Base-by-base conservation (phyloP, 2,113 vertebrate genomes). In the human (Homo sapiens) region DNA sequence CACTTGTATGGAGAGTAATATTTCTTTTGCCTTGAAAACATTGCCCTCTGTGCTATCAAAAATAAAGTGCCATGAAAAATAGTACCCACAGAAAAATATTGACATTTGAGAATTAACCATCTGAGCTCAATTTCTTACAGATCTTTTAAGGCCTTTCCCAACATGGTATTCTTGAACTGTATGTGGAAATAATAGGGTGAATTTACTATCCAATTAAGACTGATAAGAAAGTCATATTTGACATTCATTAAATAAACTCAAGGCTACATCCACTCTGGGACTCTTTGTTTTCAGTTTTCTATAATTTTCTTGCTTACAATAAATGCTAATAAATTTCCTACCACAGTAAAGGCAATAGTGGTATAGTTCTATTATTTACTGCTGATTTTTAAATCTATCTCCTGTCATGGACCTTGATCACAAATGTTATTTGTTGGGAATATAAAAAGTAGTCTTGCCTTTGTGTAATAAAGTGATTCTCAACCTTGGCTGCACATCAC, bases 201-300 rank as follows among this genome's bases (percentile, higher is more conserved):
- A 97, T 98, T 98, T 98, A 97, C 95, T 94, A 52, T 68, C 8
- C 80, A 98, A 92, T 98, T 98, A 98, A 96, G 98, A 97, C 88
- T 90, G 64, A 90, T 86, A 97, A 96, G 87, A 79, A 97, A 95
- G 66, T 78, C 17, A 23, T 6, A 18, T 98, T 98, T 97, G 97
- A 95, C 95, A 45, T 59, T 97, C 94, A 76, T 97, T 98, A 97
- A 97, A 96, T 97, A 98, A 98, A 90, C 14, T n/a, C 25, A 91
- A 3, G 14, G 95, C 32, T 93, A 57, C 68, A 68, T 96, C 79
- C 75, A 88, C 80, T 83, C 40, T 97, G 93, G 94, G 83, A 96
- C 59, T 97, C 94, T 96, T 93, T 93, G 14, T 88, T 95, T 97
- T 97, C 97, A 95, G 68, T 98, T 97, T 92, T 48, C 91, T 98